Evolutionary conservation across 2,113 vertebrate genomes (phyloP), one percentile per base, ranked within the genome.

Genomic region (Clarias batrachus): DNA sequence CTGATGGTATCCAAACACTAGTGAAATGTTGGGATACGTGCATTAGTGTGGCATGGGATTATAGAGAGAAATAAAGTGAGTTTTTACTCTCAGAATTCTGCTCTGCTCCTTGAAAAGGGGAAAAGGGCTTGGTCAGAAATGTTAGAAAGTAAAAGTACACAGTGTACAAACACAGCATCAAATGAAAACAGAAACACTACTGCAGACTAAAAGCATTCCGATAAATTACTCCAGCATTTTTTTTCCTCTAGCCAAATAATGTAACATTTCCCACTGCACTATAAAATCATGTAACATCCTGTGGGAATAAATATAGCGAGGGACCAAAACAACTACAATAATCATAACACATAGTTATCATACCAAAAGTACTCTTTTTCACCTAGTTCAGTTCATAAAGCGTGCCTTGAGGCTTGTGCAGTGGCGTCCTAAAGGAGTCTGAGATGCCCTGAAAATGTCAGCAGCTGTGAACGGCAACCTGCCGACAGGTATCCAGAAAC

Each of bases 391-490:
- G 17, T 74, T 14, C 30, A 85, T 62, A 82, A 57, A 37, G n/a
- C 48, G 56, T 11, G 14, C 7, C 19, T 19, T 0, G 74, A 76
- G 16, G 66, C 48, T 62, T 10, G 21, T 56, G 48, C 48, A 54
- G 81, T 70, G 9, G 33, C 66, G 52, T 84, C 62, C 73, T 83
- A 71, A 89, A 62, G 37, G 56, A 80, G 27, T 73, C 30, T 4
- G n/a, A 59, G 17, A 52, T 74, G 74, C 70, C 65, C 80, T 80
- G 68, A 89, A 83, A 76, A 80, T 84, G 74, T 89, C 88, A 83
- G 62, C 60, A 21, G 65, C 19, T 25, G 37, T 52, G 27, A 37
- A 60, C 56, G 37, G 62, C 41, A 71, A 71, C 79, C 62, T 30
- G 60, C 8, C 62, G 84, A 81, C 74, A 52, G 86, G 70, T 70